A percentile compares a stretch with the other conserved stretches of the same genome.
Conservation (phyloP, 2,888 invertebrate species). For the Pharmacophagus antenor region DNA sequence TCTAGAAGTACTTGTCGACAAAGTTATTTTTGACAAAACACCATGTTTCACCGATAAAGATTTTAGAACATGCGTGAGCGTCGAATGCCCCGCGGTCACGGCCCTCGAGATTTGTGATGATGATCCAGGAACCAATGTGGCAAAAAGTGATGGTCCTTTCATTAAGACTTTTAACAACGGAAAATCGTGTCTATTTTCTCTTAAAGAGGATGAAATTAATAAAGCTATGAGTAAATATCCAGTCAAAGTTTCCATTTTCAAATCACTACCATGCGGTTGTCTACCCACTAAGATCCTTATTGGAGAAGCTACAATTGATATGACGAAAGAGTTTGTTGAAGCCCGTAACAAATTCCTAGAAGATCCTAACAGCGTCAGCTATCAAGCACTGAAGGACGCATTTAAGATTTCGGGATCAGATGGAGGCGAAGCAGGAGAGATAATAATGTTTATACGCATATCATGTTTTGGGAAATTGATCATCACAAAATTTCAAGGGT, state of each 20-base stretch:
- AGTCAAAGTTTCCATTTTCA: slow-evolving; percentile 79
- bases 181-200: slow-evolving; percentile 85
- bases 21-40: slow-evolving; percentile 61
- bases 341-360: slow-evolving; percentile 72
- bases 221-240: slow-evolving; percentile 79
- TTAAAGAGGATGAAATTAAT: slow-evolving; percentile 77
- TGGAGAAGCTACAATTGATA: slow-evolving; percentile 80
- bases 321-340: slow-evolving; percentile 81
- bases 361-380: slow-evolving; percentile 71
- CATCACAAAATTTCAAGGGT: slow-evolving; percentile 83
- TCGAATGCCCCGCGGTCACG: slow-evolving; percentile 81
- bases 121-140: slow-evolving; percentile 66
- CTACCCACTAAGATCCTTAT: slow-evolving; percentile 83
- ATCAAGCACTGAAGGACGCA: slow-evolving; percentile 82
- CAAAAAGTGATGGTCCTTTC: slow-evolving; percentile 62
- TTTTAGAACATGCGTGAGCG: slow-evolving; percentile 82
- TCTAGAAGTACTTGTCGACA: slow-evolving; percentile 83
- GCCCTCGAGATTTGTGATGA: slow-evolving; percentile 83
- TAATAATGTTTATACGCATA: slow-evolving; percentile 82
- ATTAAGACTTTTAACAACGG: slow-evolving; percentile 81
- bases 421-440: slow-evolving; percentile 77
- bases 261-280: slow-evolving; percentile 82
- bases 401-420: slow-evolving; percentile 78
- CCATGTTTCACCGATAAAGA: slow-evolving; percentile 70
- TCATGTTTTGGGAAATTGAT: slow-evolving; percentile 85